Conservation (phyloP, 2,113 vertebrate species). For the Motacilla alba region DNA sequence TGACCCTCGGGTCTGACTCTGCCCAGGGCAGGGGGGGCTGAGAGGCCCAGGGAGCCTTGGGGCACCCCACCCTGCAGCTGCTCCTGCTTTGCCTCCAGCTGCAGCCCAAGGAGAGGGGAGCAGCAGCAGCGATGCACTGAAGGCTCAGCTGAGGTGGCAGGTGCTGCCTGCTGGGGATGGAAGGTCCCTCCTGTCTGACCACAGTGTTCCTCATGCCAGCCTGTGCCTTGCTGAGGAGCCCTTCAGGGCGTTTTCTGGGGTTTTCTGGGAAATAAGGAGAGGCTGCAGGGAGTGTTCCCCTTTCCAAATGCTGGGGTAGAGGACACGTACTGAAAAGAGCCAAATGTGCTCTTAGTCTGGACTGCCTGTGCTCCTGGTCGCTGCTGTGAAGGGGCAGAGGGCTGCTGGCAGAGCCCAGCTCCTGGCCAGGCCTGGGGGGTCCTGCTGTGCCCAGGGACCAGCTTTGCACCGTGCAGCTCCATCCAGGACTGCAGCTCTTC, state of each 20-base stretch:
- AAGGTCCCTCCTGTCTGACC: neutral
- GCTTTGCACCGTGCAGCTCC: neutral
- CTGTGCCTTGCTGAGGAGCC: neutral
- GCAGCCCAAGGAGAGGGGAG: neutral
- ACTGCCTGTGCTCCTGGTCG: neutral
- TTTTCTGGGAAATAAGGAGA: neutral
- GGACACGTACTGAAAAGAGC: rapidly evolving
- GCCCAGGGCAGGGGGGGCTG: neutral
- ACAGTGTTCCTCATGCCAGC: rapidly evolving
- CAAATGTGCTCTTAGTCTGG: neutral
- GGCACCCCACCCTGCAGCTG: no score
- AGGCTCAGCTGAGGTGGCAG: neutral
- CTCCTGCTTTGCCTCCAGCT: no score
- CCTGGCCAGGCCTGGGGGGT: neutral
- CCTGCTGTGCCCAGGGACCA: neutral
- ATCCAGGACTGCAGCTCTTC: neutral
- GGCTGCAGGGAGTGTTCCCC: neutral
- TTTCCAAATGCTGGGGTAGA: neutral
- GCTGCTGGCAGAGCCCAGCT: neutral
- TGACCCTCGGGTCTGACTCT: neutral
- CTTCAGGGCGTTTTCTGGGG: no score
- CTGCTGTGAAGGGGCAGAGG: neutral
- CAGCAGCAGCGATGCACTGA: rapidly evolving
- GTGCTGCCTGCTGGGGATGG: neutral
- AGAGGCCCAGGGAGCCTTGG: neutral